Conservation (phyloP, 2,113 vertebrate species). For the Atractosteus spatula region DNA sequence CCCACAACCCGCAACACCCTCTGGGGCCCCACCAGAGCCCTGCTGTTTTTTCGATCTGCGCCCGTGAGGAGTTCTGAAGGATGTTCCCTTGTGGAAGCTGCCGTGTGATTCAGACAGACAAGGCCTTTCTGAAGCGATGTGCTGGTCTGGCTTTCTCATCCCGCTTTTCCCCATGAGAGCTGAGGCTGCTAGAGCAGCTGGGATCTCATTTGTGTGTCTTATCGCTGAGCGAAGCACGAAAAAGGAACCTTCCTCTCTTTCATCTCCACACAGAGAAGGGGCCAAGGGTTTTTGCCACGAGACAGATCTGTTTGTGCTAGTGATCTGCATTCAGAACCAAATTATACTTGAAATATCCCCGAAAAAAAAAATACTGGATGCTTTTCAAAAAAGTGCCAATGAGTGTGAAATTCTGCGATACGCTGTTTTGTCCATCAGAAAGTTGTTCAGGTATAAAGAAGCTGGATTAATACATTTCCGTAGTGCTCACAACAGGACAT, state of each 20-base stretch:
- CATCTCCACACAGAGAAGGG: neutral
- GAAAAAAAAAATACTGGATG: too few relatives aligned
- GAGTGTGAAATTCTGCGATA: too few relatives aligned
- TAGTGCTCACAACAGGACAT: too few relatives aligned
- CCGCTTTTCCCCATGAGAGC: neutral
- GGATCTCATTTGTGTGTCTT: constrained; percentile 20
- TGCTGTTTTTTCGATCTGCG: neutral
- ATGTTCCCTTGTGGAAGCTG: neutral
- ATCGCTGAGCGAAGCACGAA: constrained; percentile 10
- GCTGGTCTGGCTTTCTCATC: constrained; percentile 19
- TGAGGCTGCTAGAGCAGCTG: constrained; percentile 9
- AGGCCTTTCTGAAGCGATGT: neutral
- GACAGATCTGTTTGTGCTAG: too few relatives aligned
- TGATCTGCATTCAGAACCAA: too few relatives aligned
- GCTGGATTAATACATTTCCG: too few relatives aligned
- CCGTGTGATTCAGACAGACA: constrained; percentile 3
- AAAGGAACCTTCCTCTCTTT: neutral
- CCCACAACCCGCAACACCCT: neutral
- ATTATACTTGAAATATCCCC: too few relatives aligned
- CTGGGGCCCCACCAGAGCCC: neutral
- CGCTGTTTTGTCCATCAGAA: too few relatives aligned
- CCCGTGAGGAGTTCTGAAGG: neutral
- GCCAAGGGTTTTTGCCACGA: neutral
- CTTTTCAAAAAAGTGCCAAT: too few relatives aligned
- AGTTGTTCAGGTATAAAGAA: too few relatives aligned